Percentiles rank a stretch among this genome's conserved stretches.
Evolutionary conservation across 23 tunicate genomes (phyloP).

Genomic region (Trididemnum clinides): DNA sequence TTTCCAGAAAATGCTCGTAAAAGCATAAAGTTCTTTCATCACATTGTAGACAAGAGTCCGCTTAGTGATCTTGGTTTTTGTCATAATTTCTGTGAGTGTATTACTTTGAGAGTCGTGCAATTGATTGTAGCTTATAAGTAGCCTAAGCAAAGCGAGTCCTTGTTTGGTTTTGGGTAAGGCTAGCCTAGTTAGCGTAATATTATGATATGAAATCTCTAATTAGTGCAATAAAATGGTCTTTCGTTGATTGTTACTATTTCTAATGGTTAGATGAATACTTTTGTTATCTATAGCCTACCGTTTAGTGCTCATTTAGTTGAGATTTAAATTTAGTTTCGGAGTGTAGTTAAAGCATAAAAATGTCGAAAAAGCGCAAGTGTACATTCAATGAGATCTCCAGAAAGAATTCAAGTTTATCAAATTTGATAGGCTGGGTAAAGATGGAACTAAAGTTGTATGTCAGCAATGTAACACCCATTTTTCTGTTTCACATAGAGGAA

Average conservation of each 20-base stretch:
- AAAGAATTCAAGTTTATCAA: constrained; percentile 11
- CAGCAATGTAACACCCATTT: not conserved
- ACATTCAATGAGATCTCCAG: not conserved
- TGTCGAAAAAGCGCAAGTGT: too few relatives aligned
- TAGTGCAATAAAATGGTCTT: not conserved
- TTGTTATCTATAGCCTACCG: not conserved
- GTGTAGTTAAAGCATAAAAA: not conserved
- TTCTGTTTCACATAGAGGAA: not conserved
- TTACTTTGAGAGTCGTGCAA: too few relatives aligned
- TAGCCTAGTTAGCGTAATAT: too few relatives aligned
- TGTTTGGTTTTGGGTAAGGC: too few relatives aligned
- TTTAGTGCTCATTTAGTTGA: not conserved
- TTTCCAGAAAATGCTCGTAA: too few relatives aligned
- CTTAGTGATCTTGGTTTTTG: too few relatives aligned
- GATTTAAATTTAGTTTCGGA: not conserved
- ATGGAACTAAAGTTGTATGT: not conserved
- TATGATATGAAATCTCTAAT: too few relatives aligned
- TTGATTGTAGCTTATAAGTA: too few relatives aligned
- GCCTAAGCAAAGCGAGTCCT: too few relatives aligned
- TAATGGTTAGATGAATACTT: not conserved
- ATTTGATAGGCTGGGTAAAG: not conserved
- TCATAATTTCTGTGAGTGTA: too few relatives aligned
- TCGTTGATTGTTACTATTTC: not conserved
- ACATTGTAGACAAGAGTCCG: too few relatives aligned
- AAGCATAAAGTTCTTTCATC: too few relatives aligned